Base-by-base conservation (phyloP, 2,113 vertebrate species). In the Brachypodius melanocephalos region DNA sequence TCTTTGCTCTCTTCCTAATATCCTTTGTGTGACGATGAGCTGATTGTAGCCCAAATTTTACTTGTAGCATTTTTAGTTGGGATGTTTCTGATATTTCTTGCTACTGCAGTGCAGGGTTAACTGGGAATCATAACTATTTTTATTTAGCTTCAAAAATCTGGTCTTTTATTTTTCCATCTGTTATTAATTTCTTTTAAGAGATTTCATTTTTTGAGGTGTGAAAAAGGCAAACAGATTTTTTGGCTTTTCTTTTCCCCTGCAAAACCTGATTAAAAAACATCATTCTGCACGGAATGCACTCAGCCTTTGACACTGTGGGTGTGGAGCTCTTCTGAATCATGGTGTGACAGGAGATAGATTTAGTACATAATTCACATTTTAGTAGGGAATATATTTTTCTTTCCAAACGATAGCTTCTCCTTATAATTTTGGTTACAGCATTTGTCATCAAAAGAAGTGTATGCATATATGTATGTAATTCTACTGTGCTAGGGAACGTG, bases 151-250 rank as follows among this genome's bases (percentile, higher is more conserved):
- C 43, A 80, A 54, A 81, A 95, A 91, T 69, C 15, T 61, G 66
- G 36, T 24, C 6, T 68, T 89, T 65, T 84, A 52, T 84, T 94
- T 92, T 92, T 89, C 83, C 73, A 85, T 78, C 66, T 94, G 84
- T 87, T 90, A 84, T 51, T 80, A 36, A 62, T 49, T 71, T 83
- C 48, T 73, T 90, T 54, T 28, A 81, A 75, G 24, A 71, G 14
- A 77, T 91, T 89, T 84, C 29, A 40, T 63, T 89, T 89, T 95
- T 29, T 61, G 45, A 95, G 66, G 66, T 4, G 2, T 78, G 73
- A 89, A 88, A 87, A 88, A 89, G 55, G 59, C 74, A 67, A 86
- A 59, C n/a, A 73, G 28, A 54, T 80, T 77, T 89, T 77, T 51
- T 62, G 38, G 3, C 0, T 5, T n/a, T 65, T 45, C 45, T 62